A percentile compares a stretch with the other conserved stretches of the same genome.
Evolutionary conservation across 2,797 vertebrate species (phyloP).

Genomic region (Pachyuromys duprasi): DNA sequence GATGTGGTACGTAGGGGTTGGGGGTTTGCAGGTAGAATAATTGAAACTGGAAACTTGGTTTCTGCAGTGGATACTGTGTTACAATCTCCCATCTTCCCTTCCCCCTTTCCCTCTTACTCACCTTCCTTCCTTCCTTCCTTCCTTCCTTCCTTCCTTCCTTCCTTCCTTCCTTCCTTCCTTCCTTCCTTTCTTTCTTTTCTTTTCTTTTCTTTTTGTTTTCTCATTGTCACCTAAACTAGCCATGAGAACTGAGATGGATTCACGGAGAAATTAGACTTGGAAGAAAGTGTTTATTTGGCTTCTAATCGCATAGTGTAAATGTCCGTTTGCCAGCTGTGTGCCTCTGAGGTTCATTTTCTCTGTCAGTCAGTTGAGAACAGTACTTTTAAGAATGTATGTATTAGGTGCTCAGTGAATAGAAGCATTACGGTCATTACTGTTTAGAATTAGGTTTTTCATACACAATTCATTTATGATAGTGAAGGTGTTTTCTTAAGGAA

Average conservation of each 20-base stretch:
- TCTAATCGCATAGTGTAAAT: neutral
- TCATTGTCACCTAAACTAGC: neutral
- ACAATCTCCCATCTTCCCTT: too few relatives aligned
- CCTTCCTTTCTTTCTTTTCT: too few relatives aligned
- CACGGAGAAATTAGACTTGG: neutral
- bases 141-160: too few relatives aligned
- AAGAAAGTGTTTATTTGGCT: neutral
- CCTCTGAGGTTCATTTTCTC: conserved; percentile 14
- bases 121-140: neutral
- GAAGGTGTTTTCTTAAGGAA: conserved; percentile 7
- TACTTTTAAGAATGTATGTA: neutral
- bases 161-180: neutral
- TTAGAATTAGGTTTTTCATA: conserved; percentile 42
- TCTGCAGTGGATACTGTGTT: neutral
- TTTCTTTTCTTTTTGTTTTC: neutral
- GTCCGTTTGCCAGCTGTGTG: neutral
- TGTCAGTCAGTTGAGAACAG: neutral
- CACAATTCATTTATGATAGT: neutral
- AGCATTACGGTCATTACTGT: neutral
- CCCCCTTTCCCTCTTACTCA: neutral
- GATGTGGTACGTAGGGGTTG: neutral
- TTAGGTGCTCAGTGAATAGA: conserved; percentile 21
- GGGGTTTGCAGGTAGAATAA: neutral
- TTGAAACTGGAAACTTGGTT: neutral
- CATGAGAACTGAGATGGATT: conserved; percentile 15